Evolutionary conservation across 2,797 vertebrate species (phyloP).

Genomic region (Enteromius thamalakanensis): DNA sequence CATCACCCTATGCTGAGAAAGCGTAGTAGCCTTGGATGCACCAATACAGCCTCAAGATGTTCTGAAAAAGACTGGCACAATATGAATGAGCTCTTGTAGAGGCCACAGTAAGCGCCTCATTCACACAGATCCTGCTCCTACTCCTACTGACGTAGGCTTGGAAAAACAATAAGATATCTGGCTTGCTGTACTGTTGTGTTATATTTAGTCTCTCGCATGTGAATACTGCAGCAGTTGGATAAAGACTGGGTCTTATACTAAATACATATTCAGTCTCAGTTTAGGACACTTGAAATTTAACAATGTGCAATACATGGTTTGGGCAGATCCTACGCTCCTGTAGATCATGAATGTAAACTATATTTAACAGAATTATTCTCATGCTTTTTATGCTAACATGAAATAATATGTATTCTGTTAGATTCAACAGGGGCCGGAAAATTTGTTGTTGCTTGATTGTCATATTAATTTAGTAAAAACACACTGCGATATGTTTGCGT

Average conservation of each 20-base stretch:
- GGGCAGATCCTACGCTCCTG: not conserved
- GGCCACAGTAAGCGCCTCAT: slow-evolving; percentile 23
- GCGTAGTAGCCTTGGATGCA: slow-evolving; percentile 29
- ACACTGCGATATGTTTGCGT: not conserved
- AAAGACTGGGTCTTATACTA: not conserved
- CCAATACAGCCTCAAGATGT: slow-evolving; percentile 30
- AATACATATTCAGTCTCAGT: not conserved
- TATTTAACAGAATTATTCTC: not conserved
- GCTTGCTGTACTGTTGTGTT: slow-evolving; percentile 14
- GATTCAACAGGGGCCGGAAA: not conserved
- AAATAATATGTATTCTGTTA: not conserved
- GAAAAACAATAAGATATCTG: slow-evolving; percentile 7
- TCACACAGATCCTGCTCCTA: slow-evolving; percentile 28
- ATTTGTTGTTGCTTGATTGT: not conserved
- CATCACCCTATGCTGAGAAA: slow-evolving; percentile 10
- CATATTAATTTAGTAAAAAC: not conserved
- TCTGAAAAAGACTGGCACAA: slow-evolving; percentile 31
- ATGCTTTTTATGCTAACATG: not conserved
- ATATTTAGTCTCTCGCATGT: slow-evolving; percentile 16
- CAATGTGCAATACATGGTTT: not conserved
- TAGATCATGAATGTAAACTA: not conserved
- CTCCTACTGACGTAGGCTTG: slow-evolving; percentile 7
- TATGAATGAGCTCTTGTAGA: slow-evolving; percentile 31
- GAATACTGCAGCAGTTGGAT: slow-evolving; percentile 5
- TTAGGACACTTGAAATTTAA: not conserved